phyloP scores from a whole-genome alignment of 2,888 invertebrate genomes.

The Agrilus biguttatus region DNA sequence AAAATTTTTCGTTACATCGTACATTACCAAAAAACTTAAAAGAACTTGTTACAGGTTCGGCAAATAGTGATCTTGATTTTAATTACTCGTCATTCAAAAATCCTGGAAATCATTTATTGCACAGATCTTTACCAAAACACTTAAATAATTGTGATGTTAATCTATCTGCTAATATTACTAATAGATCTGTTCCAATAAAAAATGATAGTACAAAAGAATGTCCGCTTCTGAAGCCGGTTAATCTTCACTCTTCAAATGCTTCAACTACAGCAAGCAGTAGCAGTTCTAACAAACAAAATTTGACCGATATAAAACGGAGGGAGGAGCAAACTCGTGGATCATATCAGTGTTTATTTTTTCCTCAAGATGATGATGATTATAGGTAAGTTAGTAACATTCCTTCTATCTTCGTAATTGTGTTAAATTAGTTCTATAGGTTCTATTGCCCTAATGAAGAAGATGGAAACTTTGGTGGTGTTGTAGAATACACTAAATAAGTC shows the following conservation, averaged over 20 bases:
- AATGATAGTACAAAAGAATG: no score
- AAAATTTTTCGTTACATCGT: constrained; percentile 14
- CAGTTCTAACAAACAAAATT: neutral
- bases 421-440: no score
- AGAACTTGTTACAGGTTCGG: constrained; percentile 15
- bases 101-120: constrained; percentile 7
- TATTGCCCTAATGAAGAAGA: no score
- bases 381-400: constrained; percentile 12
- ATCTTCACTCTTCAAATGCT: no score
- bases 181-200: neutral
- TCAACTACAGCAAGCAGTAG: no score
- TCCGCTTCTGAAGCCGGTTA: no score
- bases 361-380: constrained; percentile 23
- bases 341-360: constrained; percentile 19
- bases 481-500: no score
- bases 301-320: constrained; percentile 1
- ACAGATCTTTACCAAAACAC: constrained; percentile 9
- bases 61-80: constrained; percentile 10
- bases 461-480: no score
- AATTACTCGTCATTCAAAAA: constrained; percentile 6
- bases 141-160: constrained; percentile 8
- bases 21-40: constrained; percentile 22
- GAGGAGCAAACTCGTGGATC: constrained; percentile 15
- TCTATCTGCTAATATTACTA: constrained; percentile 8
- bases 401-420: neutral